Base-by-base conservation (phyloP, 2,888 invertebrate species). In the Brenthis hecate region DNA sequence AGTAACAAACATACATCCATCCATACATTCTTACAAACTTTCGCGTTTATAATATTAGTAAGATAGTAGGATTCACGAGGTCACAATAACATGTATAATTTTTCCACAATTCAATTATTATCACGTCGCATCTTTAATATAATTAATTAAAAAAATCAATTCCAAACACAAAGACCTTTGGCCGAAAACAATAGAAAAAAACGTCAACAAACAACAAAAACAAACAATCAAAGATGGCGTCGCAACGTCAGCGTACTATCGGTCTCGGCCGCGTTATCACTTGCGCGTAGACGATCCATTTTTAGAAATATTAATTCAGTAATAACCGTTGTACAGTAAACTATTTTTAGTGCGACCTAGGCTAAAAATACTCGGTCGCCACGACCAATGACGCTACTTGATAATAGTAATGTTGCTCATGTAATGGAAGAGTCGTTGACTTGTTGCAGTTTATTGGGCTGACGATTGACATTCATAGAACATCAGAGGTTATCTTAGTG, bases 241-340 rank as follows among this genome's bases (percentile, higher is more conserved):
- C 73, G 72, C 76, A 76, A 85, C 91, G 87, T 89, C 88, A 89
- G 66, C 74, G 73, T 79, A 80, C 84, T 88, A 90, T 89, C 90
- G 85, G 85, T 85, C 84, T 85, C 87, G 82, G 82, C 71, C 85
- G 78, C 83, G 89, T 91, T 91, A 91, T 91, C 91, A 89, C 75
- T 79, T 74, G 74, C 81, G 85, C 85, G 89, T 87, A 89, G 88
- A 89, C 89, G 87, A 85, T 91, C 92, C 90, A 85, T 92, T 92
- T 92, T 92, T 92, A 92, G 92, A 92, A 92, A 92, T 92, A 92
- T 92, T 92, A 92, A 92, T 92, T 91, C 91, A 89, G 90, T 92
- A 89, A 92, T 92, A 92, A 92, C 90, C 81, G 86, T 82, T 83
- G 84, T 83, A 88, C 77, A 76, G 77, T 74, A 75, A 76, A 77